phyloP scores from a whole-genome alignment of 2,797 vertebrate species.

The Gallinago stenura region DNA sequence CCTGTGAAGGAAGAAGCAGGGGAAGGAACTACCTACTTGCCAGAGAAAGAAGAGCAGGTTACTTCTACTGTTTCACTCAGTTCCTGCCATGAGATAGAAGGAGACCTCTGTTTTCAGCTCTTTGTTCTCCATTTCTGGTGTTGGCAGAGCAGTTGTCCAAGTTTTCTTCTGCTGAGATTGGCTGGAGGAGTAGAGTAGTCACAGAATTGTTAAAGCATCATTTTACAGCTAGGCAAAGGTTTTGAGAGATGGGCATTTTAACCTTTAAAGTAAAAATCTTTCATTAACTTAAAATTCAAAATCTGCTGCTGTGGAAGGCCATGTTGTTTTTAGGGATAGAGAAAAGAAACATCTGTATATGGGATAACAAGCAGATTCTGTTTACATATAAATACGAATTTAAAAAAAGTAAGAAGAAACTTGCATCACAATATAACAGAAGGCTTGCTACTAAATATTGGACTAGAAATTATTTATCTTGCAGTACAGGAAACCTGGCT shows the following conservation, averaged over 20 bases:
- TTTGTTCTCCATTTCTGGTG: background rate
- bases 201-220: background rate
- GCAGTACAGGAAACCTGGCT: background rate
- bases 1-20: fast-evolving
- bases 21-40: fast-evolving
- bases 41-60: background rate
- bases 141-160: background rate
- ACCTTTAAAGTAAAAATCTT: background rate
- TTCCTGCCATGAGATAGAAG: background rate
- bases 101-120: background rate
- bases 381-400: background rate
- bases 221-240: background rate
- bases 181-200: background rate
- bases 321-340: background rate
- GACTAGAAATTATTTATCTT: slow-evolving; percentile 20
- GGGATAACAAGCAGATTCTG: slow-evolving; percentile 25
- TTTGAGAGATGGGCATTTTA: background rate
- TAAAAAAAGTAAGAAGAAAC: slow-evolving; percentile 1
- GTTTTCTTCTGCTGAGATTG: background rate
- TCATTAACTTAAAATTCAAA: background rate
- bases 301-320: background rate
- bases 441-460: slow-evolving; percentile 19
- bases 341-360: slow-evolving; percentile 27
- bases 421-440: background rate
- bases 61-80: background rate